Base-by-base conservation (phyloP, 1,140 invertebrate genomes). In the Drosophila persimilis region DNA sequence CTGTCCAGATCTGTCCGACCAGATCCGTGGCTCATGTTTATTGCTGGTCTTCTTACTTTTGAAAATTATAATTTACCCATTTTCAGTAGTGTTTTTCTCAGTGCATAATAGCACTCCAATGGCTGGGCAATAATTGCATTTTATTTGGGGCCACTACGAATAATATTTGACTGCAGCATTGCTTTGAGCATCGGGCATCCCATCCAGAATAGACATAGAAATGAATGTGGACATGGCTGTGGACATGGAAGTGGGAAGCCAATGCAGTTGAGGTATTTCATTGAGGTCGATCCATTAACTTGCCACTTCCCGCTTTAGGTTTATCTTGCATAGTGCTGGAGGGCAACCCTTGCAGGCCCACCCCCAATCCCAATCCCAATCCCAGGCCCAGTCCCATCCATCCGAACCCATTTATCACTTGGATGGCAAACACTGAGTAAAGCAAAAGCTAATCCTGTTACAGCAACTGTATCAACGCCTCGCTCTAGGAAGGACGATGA, bases 381-480 rank as follows among this genome's bases (percentile, higher is more conserved):
- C n/a, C 41, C 35, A 29, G n/a, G n/a, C 26, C 13, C 29, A n/a
- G 3, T 17, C 9, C 6, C n/a, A 7, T 6, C 31, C 35, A 39
- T 39, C 3, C 4, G 35, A 11, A 9, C 8, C 39, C 60, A 39
- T 65, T 29, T 24, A 31, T 67, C 48, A 41, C 62, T 20, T 29
- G 54, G 54, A 6, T 29, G 50, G 39, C 57, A 72, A 73, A 56
- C 45, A 67, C 17, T 31, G 7, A 17, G 24, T 47, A 57, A 50
- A 50, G 60, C 54, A 74, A 75, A 75, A 53, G 62, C 73, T 76
- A 76, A 75, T 76, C 63, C 72, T 56, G 73, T 76, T 76, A 76
- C 56, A 56, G 57, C 73, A 76, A 75, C 73, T 69, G 63, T 75
- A 76, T 76, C 63, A 76, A 76, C 73, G 73, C 73, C 73, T 39